Conservation (phyloP, 1,140 invertebrate genomes). For the Stegodyphus mimosarum region DNA sequence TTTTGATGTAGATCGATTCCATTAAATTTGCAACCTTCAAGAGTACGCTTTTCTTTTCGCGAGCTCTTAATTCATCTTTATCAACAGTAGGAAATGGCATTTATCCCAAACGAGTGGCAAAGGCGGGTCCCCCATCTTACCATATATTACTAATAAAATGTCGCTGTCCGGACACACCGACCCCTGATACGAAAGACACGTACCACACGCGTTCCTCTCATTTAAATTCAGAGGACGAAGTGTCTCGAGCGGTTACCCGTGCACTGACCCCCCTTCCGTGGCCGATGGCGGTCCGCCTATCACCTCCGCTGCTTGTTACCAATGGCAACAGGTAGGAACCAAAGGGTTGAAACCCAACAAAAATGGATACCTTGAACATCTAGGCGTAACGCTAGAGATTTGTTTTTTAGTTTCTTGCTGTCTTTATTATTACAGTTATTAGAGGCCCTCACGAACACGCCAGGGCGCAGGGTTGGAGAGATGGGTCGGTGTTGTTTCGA, state of each 20-base stretch:
- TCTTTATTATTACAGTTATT: neutral
- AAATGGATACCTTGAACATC: neutral
- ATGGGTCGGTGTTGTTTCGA: neutral
- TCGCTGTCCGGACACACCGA: neutral
- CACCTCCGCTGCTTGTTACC: conserved; percentile 8
- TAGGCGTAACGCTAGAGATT: neutral
- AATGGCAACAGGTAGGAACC: conserved; percentile 31
- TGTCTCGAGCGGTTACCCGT: no score
- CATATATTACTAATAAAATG: conserved; percentile 18
- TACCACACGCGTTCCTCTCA: neutral
- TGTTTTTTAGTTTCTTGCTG: neutral
- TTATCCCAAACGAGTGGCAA: neutral
- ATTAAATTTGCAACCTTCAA: no score
- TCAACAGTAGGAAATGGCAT: neutral
- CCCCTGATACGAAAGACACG: conserved; percentile 2
- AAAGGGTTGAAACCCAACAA: conserved; percentile 8
- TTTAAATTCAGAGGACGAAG: conserved; percentile 16
- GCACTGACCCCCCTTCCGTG: no score
- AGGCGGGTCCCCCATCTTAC: neutral
- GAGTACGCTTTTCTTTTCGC: neutral
- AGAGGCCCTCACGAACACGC: neutral
- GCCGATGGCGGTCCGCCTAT: no score
- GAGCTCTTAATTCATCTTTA: conserved; percentile 16
- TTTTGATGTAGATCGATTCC: no score
- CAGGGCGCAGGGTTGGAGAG: neutral